Conservation (phyloP, 2,888 invertebrate genomes). For the Oligia strigilis region DNA sequence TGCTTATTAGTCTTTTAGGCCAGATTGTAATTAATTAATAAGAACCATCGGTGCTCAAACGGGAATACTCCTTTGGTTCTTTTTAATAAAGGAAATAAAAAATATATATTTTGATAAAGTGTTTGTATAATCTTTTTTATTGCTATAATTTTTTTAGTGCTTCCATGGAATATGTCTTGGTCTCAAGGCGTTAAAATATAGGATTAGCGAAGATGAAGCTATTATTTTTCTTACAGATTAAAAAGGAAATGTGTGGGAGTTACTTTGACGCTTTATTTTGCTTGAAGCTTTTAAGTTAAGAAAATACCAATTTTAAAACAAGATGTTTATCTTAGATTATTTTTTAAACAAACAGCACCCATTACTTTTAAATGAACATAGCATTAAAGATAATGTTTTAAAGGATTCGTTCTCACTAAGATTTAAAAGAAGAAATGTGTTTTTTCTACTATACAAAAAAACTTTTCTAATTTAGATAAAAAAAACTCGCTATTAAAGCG, state of each 20-base stretch:
- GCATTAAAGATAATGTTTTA: slow-evolving; percentile 14
- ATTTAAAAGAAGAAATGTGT: neutral
- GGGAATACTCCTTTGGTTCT: too few species aligned
- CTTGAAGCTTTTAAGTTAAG: neutral
- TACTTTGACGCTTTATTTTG: neutral
- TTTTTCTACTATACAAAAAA: neutral
- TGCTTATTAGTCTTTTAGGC: too few species aligned
- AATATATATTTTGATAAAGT: neutral
- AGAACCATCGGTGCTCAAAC: too few species aligned
- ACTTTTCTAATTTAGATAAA: slow-evolving; percentile 35
- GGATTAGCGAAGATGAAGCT: neutral
- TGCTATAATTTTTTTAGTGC: neutral
- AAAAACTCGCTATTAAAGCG: slow-evolving; percentile 40
- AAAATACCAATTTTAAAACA: too few species aligned
- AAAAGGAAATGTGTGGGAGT: slow-evolving; percentile 1
- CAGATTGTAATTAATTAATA: too few species aligned
- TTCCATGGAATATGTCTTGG: neutral
- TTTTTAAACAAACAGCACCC: neutral
- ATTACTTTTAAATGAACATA: slow-evolving; percentile 8
- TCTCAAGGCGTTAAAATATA: neutral
- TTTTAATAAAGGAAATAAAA: too few species aligned
- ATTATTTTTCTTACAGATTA: neutral
- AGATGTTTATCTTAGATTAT: neutral
- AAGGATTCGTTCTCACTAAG: neutral
- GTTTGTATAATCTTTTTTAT: neutral